Evolutionary conservation across 1,140 invertebrate genomes (phyloP).

Genomic region (Thaumetopoea pityocampa): DNA sequence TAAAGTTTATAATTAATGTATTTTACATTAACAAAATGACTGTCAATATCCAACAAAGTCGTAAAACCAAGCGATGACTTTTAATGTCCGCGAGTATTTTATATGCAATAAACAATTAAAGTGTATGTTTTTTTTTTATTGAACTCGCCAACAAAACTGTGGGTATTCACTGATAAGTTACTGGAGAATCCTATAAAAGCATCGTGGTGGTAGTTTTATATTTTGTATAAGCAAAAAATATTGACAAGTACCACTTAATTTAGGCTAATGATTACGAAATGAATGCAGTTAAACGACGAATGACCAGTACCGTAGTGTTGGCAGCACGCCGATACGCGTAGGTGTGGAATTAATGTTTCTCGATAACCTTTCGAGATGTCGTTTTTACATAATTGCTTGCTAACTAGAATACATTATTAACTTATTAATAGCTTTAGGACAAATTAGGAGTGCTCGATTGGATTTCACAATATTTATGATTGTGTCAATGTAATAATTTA

Average conservation of each 20-base stretch:
- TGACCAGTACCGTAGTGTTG: conserved; percentile 36
- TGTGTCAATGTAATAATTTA: not conserved
- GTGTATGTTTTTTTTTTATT: conserved; percentile 30
- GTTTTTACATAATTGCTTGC: conserved; percentile 4
- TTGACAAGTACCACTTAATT: conserved; percentile 74
- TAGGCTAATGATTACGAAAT: conserved; percentile 67
- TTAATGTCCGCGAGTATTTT: conserved; percentile 40
- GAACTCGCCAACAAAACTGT: conserved; percentile 33
- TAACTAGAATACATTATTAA: conserved; percentile 9
- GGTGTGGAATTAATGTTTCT: conserved; percentile 17
- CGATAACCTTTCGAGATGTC: conserved; percentile 14
- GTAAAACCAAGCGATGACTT: conserved; percentile 54
- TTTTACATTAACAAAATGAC: conserved; percentile 59
- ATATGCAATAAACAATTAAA: conserved; percentile 38
- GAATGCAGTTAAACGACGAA: conserved; percentile 45
- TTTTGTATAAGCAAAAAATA: conserved; percentile 55
- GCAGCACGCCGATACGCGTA: conserved; percentile 18
- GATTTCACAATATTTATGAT: not conserved
- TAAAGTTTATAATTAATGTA: conserved; percentile 61
- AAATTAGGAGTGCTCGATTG: conserved; percentile 4
- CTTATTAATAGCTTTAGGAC: conserved; percentile 5
- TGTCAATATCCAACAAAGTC: conserved; percentile 42
- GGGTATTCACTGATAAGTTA: conserved; percentile 34
- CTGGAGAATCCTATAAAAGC: conserved; percentile 32
- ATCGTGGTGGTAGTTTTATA: conserved; percentile 37